Evolutionary conservation across 2,888 invertebrate genomes (phyloP).

Genomic region (Desoria tigrina): DNA sequence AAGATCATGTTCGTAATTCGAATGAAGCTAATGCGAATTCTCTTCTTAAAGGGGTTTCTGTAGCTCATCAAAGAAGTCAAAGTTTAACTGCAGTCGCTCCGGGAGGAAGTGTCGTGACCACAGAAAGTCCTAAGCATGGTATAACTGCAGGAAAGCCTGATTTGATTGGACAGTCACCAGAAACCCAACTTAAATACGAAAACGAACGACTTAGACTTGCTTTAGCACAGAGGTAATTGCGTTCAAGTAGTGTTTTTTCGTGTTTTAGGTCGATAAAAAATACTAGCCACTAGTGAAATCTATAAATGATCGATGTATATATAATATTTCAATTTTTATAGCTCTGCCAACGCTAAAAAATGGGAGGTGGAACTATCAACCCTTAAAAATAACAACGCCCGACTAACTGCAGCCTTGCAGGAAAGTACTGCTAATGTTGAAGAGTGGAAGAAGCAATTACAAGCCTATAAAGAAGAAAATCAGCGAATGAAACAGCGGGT

Average conservation of each 20-base stretch:
- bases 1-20: conserved; percentile 45
- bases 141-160: conserved; percentile 42
- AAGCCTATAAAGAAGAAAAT: conserved; percentile 88
- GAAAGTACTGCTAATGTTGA: conserved; percentile 96
- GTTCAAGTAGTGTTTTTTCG: not conserved
- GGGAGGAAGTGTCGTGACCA: conserved; percentile 33
- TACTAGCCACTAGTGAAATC: too few relatives aligned
- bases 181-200: conserved; percentile 93
- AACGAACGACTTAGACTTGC: conserved; percentile 94
- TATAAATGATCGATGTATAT: not conserved
- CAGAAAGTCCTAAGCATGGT: conserved; percentile 53
- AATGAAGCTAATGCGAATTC: conserved; percentile 52
- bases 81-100: conserved; percentile 56
- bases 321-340: conserved; percentile 57
- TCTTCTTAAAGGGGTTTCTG: conserved; percentile 54
- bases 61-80: conserved; percentile 58
- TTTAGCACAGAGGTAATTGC: conserved; percentile 81
- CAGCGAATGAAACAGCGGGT: conserved; percentile 75
- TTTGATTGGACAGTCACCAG: conserved; percentile 58
- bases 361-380: conserved; percentile 97
- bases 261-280: too few relatives aligned
- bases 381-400: conserved; percentile 91
- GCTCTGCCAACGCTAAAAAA: conserved; percentile 96
- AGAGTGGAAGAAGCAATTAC: conserved; percentile 94
- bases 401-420: conserved; percentile 91